phyloP scores from a whole-genome alignment of 2,113 vertebrate species.

The Cynopterus brachyotis region DNA sequence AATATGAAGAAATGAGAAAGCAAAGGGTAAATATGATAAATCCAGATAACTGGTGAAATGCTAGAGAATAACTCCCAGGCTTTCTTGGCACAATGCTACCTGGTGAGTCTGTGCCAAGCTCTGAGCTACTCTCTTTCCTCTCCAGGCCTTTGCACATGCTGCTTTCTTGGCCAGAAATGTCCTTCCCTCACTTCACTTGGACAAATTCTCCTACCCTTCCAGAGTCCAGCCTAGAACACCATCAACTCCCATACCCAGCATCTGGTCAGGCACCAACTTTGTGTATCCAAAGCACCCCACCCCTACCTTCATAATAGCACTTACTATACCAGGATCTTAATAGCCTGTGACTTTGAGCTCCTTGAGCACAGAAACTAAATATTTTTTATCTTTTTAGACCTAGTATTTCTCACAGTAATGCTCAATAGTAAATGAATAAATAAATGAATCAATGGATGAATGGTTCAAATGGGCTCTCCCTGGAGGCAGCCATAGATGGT shows the following conservation, averaged over 20 bases:
- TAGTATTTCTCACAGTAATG: background rate
- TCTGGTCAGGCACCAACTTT: background rate
- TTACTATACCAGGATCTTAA: background rate
- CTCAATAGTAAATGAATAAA: background rate
- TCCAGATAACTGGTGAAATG: background rate
- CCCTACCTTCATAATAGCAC: background rate
- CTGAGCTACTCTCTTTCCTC: background rate
- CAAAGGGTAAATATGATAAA: background rate
- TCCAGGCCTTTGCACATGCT: background rate
- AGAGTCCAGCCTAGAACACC: background rate
- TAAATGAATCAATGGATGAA: background rate
- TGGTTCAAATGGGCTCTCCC: background rate
- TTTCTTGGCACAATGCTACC: background rate
- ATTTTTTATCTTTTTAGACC: background rate
- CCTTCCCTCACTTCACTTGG: background rate
- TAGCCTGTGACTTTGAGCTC: background rate
- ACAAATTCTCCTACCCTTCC: background rate
- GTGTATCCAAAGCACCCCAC: background rate
- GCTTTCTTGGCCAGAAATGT: background rate
- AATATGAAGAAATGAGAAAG: background rate
- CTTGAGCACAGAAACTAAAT: background rate
- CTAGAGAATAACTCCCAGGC: background rate
- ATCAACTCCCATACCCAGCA: background rate
- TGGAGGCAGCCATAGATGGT: background rate
- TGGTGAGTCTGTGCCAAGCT: background rate